Conservation (phyloP, 2,888 invertebrate genomes). For the Apoda limacodes region DNA sequence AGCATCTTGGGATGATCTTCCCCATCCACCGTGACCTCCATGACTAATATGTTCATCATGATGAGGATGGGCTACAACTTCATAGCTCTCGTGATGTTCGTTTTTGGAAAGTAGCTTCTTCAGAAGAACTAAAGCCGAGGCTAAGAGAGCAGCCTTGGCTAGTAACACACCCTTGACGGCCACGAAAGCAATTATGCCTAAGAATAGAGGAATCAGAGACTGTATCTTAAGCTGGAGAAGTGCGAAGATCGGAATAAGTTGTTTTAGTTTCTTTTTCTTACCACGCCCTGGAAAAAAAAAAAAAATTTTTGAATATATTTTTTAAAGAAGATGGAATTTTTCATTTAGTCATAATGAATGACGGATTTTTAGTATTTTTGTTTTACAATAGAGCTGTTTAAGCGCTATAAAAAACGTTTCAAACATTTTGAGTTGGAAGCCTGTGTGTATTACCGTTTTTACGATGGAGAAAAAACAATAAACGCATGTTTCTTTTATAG, state of each 20-base stretch:
- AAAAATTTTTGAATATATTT: too few relatives aligned
- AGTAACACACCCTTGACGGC: slow-evolving; percentile 87
- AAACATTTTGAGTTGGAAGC: too few relatives aligned
- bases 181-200: slow-evolving; percentile 79
- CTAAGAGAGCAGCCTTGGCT: slow-evolving; percentile 84
- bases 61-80: slow-evolving; percentile 79
- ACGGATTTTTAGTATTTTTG: too few relatives aligned
- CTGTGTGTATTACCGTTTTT: too few relatives aligned
- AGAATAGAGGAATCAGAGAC: slow-evolving; percentile 80
- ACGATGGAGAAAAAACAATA: too few relatives aligned
- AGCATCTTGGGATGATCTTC: slow-evolving; percentile 74
- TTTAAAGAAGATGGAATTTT: too few relatives aligned
- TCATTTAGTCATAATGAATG: too few relatives aligned
- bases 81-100: slow-evolving; percentile 77
- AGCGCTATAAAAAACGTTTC: too few relatives aligned
- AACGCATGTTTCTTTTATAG: too few relatives aligned
- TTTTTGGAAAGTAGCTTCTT: slow-evolving; percentile 79
- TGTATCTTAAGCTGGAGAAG: slow-evolving; percentile 84
- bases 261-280: slow-evolving; percentile 84
- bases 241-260: slow-evolving; percentile 79
- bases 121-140: slow-evolving; percentile 76
- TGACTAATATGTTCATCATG: slow-evolving; percentile 70
- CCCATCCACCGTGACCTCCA: slow-evolving; percentile 72
- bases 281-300: slow-evolving; percentile 73
- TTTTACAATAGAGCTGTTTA: too few relatives aligned